These are phyloP conservation scores for Numida meleagris DNA, from an alignment of 2,113 vertebrate genomes.

Conservation along the genomic window DNA sequence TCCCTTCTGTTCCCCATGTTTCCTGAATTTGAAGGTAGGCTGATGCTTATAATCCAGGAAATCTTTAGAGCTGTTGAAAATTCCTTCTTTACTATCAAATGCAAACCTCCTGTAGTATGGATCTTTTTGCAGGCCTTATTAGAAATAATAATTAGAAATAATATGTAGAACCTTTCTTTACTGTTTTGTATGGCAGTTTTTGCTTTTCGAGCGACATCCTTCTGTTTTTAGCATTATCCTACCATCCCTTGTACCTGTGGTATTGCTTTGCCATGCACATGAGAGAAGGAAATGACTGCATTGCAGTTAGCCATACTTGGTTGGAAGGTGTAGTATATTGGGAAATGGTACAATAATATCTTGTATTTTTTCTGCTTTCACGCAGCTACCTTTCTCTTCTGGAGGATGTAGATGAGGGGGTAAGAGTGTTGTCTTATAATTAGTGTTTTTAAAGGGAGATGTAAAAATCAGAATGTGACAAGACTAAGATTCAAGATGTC, in stretches of 20 bases:
- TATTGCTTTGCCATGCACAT: neutral
- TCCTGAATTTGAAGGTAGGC: neutral
- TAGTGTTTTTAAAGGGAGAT: neutral
- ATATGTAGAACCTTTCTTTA: neutral
- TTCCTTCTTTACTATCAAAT: neutral
- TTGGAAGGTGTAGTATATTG: neutral
- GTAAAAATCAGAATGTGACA: neutral
- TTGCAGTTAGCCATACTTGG: neutral
- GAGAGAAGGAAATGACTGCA: neutral
- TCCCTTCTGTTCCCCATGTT: neutral
- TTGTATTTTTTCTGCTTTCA: neutral
- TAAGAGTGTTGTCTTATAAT: neutral
- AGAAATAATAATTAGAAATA: neutral
- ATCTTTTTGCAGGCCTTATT: neutral
- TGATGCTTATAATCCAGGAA: neutral
- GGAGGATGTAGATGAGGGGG: too few species aligned
- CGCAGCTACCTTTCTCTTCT: neutral
- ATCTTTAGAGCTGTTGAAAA: neutral
- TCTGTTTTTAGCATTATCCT: neutral
- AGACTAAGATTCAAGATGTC: neutral
- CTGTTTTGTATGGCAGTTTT: neutral
- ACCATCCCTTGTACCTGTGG: accelerated
- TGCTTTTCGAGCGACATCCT: neutral
- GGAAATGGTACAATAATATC: neutral
- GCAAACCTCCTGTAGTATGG: neutral